Conservation (phyloP, 2,113 vertebrate species). For the Phylloscopus whistleri region DNA sequence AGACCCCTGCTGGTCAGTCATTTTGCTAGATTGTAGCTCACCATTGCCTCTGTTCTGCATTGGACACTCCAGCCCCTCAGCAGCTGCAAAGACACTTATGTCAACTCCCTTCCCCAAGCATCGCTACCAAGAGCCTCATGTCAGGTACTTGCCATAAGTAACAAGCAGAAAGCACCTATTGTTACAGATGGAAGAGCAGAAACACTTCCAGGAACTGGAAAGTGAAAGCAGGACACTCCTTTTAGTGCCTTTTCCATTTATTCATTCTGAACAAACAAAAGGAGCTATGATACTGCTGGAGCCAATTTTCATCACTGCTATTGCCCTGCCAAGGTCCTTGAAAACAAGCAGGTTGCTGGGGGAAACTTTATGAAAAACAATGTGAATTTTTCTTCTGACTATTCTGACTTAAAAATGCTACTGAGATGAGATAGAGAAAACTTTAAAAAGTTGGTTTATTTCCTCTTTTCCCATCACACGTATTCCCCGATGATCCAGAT, state of each 20-base stretch:
- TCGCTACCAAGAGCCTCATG: rapidly evolving
- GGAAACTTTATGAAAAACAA: background rate
- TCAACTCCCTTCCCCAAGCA: background rate
- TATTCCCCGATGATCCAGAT: background rate
- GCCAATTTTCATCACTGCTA: background rate
- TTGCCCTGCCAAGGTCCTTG: background rate
- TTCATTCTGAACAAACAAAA: background rate
- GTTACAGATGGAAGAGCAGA: background rate
- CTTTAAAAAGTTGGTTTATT: background rate
- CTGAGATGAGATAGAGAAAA: background rate
- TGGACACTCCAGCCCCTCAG: background rate
- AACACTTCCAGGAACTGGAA: background rate
- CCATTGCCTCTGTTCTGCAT: background rate
- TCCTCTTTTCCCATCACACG: background rate
- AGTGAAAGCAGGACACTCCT: background rate
- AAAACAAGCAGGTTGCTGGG: background rate
- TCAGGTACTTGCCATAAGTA: background rate
- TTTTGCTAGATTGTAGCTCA: background rate
- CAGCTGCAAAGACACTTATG: background rate
- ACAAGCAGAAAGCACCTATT: background rate
- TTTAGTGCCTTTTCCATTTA: background rate
- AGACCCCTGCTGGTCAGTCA: background rate
- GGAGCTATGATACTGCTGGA: background rate
- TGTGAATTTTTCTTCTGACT: background rate
- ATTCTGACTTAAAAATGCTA: background rate